phyloP scores from a whole-genome alignment of 2,888 invertebrate species.

The Arge pagana region DNA sequence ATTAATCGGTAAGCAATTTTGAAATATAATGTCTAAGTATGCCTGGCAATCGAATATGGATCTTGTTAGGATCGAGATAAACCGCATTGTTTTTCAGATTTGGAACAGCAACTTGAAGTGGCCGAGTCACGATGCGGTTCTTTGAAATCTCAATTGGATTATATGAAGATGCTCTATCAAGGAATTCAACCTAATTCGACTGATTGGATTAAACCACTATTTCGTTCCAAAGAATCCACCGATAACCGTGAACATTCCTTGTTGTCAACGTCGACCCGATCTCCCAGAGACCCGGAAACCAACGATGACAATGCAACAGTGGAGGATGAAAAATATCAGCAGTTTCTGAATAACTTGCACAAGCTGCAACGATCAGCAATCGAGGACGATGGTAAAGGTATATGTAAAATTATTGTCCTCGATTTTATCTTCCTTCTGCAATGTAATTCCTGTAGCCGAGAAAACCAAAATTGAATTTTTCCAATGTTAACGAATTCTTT shows the following conservation, averaged over 20 bases:
- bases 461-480: too few species aligned
- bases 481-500: too few species aligned
- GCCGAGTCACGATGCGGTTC: slow-evolving; percentile 57
- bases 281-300: slow-evolving; percentile 13
- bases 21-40: too few species aligned
- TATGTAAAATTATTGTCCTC: too few species aligned
- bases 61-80: too few species aligned
- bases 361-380: neutral
- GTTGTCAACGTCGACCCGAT: slow-evolving; percentile 2
- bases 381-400: slow-evolving; percentile 15
- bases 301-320: slow-evolving; percentile 13
- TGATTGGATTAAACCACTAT: slow-evolving; percentile 6
- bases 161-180: slow-evolving; percentile 56
- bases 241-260: slow-evolving; percentile 10
- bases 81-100: slow-evolving; percentile 51
- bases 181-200: slow-evolving; percentile 27
- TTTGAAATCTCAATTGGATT: slow-evolving; percentile 56
- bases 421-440: too few species aligned
- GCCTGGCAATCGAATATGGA: too few species aligned
- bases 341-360: slow-evolving; percentile 19
- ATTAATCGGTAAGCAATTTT: slow-evolving; percentile 32
- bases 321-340: slow-evolving; percentile 21
- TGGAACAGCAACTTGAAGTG: slow-evolving; percentile 56
- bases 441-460: too few species aligned
- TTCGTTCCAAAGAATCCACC: neutral